Conservation (phyloP, 1,140 invertebrate genomes). For the Camponotus floridanus region DNA sequence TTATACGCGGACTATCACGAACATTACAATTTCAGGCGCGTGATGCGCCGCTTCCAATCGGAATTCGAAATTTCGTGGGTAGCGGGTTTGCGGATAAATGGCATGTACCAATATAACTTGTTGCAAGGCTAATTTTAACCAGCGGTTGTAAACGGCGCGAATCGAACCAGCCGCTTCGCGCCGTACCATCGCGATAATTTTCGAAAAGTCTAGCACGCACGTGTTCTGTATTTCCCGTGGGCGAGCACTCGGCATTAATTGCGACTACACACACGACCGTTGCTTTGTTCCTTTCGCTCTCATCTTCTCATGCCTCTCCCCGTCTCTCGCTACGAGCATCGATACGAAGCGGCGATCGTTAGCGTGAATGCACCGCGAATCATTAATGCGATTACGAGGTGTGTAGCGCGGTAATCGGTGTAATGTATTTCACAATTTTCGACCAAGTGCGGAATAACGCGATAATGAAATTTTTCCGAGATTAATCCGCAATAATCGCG, state of each 20-base stretch:
- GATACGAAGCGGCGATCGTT: slow-evolving; percentile 70
- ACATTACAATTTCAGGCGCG: slow-evolving; percentile 57
- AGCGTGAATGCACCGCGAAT: slow-evolving; percentile 73
- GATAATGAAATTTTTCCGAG: slow-evolving; percentile 61
- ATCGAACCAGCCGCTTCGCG: slow-evolving; percentile 47
- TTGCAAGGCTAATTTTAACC: slow-evolving; percentile 60
- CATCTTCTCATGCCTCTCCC: neutral
- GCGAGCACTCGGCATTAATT: slow-evolving; percentile 61
- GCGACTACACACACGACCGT: slow-evolving; percentile 23
- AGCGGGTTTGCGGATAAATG: slow-evolving; percentile 38
- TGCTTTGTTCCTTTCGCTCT: neutral
- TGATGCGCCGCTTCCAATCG: slow-evolving; percentile 49
- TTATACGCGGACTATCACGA: slow-evolving; percentile 39
- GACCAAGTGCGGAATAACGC: slow-evolving; percentile 24
- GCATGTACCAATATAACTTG: slow-evolving; percentile 61
- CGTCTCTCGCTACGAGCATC: neutral
- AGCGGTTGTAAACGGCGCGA: slow-evolving; percentile 52
- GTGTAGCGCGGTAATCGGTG: slow-evolving; percentile 54
- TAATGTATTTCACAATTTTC: slow-evolving; percentile 66
- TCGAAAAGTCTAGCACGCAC: slow-evolving; percentile 47
- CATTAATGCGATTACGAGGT: slow-evolving; percentile 74
- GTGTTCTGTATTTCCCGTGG: slow-evolving; percentile 57
- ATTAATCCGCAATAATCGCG: slow-evolving; percentile 34
- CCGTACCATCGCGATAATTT: slow-evolving; percentile 45
- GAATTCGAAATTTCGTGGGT: slow-evolving; percentile 52